These are phyloP conservation scores for Nesoenas mayeri DNA, from an alignment of 2,113 vertebrate genomes.

Conservation along the genomic window DNA sequence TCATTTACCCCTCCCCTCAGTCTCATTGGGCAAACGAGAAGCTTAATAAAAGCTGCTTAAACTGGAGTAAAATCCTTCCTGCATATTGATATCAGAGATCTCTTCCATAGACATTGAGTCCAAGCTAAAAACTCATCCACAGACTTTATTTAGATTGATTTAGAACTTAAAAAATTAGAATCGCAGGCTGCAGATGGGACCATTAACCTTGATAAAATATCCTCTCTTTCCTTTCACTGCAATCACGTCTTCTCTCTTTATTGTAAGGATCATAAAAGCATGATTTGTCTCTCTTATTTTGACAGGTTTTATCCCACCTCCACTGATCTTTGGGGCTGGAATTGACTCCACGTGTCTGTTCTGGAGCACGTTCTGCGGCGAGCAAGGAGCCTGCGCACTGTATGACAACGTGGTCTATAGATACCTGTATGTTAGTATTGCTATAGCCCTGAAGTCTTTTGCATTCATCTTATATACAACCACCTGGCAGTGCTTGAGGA, in stretches of 20 bases:
- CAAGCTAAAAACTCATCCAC: not conserved
- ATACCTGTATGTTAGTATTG: conserved; percentile 93
- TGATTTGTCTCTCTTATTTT: conserved; percentile 2
- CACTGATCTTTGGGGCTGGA: conserved; percentile 94
- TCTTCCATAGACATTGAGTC: not conserved
- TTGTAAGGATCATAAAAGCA: not conserved
- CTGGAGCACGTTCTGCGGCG: conserved; percentile 93
- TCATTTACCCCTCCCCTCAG: not conserved
- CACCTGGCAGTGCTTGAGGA: conserved; percentile 94
- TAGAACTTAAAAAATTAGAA: conserved; percentile 11
- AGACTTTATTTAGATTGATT: conserved; percentile 20
- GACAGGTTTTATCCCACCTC: conserved; percentile 96
- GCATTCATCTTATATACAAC: conserved; percentile 95
- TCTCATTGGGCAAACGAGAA: conserved; percentile 21
- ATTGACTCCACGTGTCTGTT: conserved; percentile 98
- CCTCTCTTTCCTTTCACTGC: not conserved
- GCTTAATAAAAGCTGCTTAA: conserved; percentile 44
- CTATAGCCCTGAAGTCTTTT: conserved; percentile 91
- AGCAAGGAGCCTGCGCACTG: conserved; percentile 88
- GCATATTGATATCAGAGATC: conserved; percentile 13
- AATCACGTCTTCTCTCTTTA: not conserved
- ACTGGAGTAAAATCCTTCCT: conserved; percentile 10
- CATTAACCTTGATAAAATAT: conserved; percentile 28
- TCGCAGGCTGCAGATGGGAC: not conserved
- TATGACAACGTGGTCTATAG: conserved; percentile 94